Evolutionary conservation across 2,113 vertebrate species (phyloP), one percentile per base, ranked within the genome.

Genomic region (Callipepla californica): DNA sequence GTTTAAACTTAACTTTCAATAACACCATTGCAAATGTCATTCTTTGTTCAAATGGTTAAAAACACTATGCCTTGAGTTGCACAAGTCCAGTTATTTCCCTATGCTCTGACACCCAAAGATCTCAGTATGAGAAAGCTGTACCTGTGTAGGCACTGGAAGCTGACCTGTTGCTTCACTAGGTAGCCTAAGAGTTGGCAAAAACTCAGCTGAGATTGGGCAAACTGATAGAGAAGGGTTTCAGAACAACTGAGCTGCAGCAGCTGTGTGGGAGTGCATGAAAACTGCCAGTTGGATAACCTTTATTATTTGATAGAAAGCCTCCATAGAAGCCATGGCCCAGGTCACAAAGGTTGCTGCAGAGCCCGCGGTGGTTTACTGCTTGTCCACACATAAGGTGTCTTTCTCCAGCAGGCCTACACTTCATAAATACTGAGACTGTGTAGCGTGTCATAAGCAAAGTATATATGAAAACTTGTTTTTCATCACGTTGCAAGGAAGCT

Each of bases 161-260:
- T 13, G 42, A 36, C 21, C 38, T 75, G 25, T 28, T 74, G 32
- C 50, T 80, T 78, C 26, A 53, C 26, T 25, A 69, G 18, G n/a
- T 22, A 66, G 1, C 0, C 18, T 25, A 8, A 22, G 62, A 57
- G 14, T 90, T 76, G 74, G 69, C 72, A 69, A 32, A 0, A 4
- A 55, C 40, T 51, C 82, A 79, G 30, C 34, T 7, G 45, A 50
- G 28, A 36, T 45, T 82, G n/a, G 32, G 50, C 32, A 86, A 79
- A 7, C 19, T 0, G 0, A 15, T 1, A 58, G 58, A 42, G 50
- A 47, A 62, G 10, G 34, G 12, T 42, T 89, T 89, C 1, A 1
- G 62, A 2, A 84, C 61, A 45, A 30, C 48, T 0, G 1, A 91
- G 84, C 40, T 0, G 0, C 47, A 42, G 30, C 38, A 48, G 51